Evolutionary conservation across 1,140 invertebrate species (phyloP).

Genomic region (Drosophila hydei): DNA sequence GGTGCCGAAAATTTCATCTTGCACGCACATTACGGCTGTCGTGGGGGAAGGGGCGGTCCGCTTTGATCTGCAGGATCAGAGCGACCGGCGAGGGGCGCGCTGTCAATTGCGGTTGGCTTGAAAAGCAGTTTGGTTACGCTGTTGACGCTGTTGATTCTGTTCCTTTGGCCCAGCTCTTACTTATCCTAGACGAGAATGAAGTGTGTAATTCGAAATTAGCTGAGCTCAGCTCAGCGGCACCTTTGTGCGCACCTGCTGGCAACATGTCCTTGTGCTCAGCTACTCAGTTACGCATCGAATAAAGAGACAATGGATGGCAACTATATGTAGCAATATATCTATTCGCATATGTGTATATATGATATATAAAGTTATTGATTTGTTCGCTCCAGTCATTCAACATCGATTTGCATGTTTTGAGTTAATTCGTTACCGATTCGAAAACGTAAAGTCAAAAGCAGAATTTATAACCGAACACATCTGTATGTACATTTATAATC

Average conservation of each 20-base stretch:
- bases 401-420: conserved; percentile 48
- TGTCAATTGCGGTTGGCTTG: conserved; percentile 77
- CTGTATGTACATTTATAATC: conserved; percentile 72
- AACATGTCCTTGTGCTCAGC: conserved; percentile 61
- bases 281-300: conserved; percentile 64
- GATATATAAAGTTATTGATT: conserved; percentile 11
- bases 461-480: conserved; percentile 69
- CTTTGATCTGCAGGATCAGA: conserved; percentile 71
- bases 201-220: conserved; percentile 81
- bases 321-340: conserved; percentile 15
- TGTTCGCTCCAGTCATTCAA: conserved; percentile 40
- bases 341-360: not conserved
- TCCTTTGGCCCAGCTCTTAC: conserved; percentile 24
- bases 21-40: conserved; percentile 68
- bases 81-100: conserved; percentile 48
- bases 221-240: conserved; percentile 72
- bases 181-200: conserved; percentile 71
- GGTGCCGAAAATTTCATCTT: conserved; percentile 70
- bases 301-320: not conserved
- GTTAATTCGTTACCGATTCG: conserved; percentile 56
- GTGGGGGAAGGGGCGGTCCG: conserved; percentile 38
- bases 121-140: conserved; percentile 65
- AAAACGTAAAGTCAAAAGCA: conserved; percentile 49
- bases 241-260: conserved; percentile 72
- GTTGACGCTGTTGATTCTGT: conserved; percentile 17